A percentile compares a stretch with the other conserved stretches of the same genome.
Evolutionary conservation across 2,888 invertebrate species (phyloP).

Genomic region (Temnothorax ravouxi): DNA sequence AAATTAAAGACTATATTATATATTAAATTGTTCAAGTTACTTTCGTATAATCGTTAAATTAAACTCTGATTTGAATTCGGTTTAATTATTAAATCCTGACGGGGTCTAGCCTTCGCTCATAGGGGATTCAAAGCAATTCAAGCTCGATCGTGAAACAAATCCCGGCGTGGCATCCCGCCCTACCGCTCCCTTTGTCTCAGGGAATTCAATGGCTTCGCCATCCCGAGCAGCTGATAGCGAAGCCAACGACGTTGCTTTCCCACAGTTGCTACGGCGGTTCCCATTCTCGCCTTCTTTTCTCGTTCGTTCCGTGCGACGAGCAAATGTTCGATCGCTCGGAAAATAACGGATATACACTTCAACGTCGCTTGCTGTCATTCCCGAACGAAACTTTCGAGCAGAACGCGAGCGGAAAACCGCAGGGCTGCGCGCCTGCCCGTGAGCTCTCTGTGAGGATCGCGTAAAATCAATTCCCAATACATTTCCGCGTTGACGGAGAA

Average conservation of each 20-base stretch:
- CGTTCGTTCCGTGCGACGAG: conserved; percentile 67
- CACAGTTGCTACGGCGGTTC: conserved; percentile 63
- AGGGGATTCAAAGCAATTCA: conserved; percentile 37
- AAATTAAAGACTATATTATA: background rate
- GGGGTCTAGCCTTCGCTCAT: background rate
- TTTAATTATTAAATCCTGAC: conserved; percentile 16
- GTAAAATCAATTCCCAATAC: conserved; percentile 60
- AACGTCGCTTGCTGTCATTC: conserved; percentile 25
- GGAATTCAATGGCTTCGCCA: conserved; percentile 73
- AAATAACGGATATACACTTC: conserved; percentile 65
- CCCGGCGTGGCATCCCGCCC: conserved; percentile 28
- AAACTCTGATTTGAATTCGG: background rate
- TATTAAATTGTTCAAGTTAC: background rate
- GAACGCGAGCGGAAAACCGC: conserved; percentile 60
- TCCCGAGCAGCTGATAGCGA: conserved; percentile 63
- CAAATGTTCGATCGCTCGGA: conserved; percentile 75
- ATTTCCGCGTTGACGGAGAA: conserved; percentile 1
- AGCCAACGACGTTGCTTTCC: conserved; percentile 67
- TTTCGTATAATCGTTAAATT: background rate
- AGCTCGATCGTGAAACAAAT: conserved; percentile 53
- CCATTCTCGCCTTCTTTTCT: conserved; percentile 46
- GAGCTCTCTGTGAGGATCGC: background rate
- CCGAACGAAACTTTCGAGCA: conserved; percentile 3
- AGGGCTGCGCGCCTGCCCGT: conserved; percentile 22
- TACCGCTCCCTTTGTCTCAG: conserved; percentile 64